phyloP scores from a whole-genome alignment of 2,888 invertebrate species.

The Capitulum mitella region DNA sequence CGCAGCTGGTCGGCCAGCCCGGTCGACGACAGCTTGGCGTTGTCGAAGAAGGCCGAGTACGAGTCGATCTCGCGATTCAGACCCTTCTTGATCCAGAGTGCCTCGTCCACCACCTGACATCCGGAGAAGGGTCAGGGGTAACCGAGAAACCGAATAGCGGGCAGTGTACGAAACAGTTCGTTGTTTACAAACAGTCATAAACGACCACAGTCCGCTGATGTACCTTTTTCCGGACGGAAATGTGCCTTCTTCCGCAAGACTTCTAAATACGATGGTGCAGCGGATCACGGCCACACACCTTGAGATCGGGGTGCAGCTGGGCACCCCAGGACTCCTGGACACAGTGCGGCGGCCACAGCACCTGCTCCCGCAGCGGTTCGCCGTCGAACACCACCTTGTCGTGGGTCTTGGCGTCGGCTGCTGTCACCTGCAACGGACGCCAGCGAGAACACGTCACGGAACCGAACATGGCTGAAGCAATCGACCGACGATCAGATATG shows the following conservation, averaged over 20 bases:
- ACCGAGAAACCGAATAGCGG: too few species aligned
- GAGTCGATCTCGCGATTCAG: conserved; percentile 92
- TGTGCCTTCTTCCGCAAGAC: too few species aligned
- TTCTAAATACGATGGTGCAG: too few species aligned
- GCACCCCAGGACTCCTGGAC: conserved; percentile 94
- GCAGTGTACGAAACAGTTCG: too few species aligned
- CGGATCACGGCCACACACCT: conserved; percentile 53
- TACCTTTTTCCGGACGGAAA: too few species aligned
- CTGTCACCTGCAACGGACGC: conserved; percentile 60
- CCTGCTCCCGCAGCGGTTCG: conserved; percentile 74
- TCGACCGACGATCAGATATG: too few species aligned
- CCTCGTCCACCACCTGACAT: conserved; percentile 59
- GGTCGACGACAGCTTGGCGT: conserved; percentile 82
- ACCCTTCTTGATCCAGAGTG: conserved; percentile 79
- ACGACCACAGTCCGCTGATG: too few species aligned
- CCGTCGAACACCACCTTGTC: conserved; percentile 91
- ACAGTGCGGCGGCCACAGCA: conserved; percentile 93
- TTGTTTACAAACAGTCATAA: too few species aligned
- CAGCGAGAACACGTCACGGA: too few species aligned
- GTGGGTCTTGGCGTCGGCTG: conserved; percentile 69
- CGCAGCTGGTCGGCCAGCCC: conserved; percentile 71
- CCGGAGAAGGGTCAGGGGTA: too few species aligned
- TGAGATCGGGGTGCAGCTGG: conserved; percentile 80
- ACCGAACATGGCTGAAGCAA: too few species aligned
- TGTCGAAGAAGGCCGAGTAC: conserved; percentile 98